Evolutionary conservation across 92 coral and sea anemone genomes (phyloP).

Genomic region (Umimayanthus kanabou): DNA sequence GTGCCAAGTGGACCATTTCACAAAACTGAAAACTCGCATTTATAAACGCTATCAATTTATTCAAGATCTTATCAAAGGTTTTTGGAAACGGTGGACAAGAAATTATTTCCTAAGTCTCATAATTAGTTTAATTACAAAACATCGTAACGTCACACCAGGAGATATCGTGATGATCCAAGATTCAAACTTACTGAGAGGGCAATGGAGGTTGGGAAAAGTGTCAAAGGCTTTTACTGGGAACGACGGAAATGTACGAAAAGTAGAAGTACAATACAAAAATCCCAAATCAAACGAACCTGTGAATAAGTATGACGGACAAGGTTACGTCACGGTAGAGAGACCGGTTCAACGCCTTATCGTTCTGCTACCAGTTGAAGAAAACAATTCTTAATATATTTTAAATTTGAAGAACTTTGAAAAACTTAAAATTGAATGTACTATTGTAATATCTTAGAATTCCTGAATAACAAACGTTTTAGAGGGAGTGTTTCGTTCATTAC

Average conservation of each 20-base stretch:
- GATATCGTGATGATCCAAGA: conserved; percentile 35
- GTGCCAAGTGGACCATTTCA: conserved; percentile 39
- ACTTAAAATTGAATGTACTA: background rate
- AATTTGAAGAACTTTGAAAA: too few species aligned
- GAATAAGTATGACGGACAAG: conserved; percentile 4
- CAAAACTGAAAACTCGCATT: background rate
- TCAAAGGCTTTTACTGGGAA: background rate
- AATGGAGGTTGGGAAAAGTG: conserved; percentile 12
- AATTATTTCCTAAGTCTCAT: background rate
- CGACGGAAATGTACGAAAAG: conserved; percentile 33
- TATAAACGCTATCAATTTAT: too few species aligned
- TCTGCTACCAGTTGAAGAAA: conserved; percentile 16
- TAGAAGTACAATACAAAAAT: conserved; percentile 24
- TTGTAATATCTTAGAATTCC: background rate
- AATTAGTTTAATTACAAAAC: too few species aligned
- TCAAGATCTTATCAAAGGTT: background rate
- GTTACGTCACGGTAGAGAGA: conserved; percentile 18
- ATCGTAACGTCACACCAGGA: too few species aligned
- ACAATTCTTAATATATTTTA: background rate
- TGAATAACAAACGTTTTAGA: background rate
- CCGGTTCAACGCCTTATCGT: conserved; percentile 31
- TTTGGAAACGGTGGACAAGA: conserved; percentile 42
- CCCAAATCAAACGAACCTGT: conserved; percentile 21
- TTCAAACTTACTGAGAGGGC: background rate
- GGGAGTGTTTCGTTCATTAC: background rate